Percentiles rank a stretch among this genome's conserved stretches.
Conservation (phyloP, 2,888 invertebrate genomes). For the Trachelus troglodyta region DNA sequence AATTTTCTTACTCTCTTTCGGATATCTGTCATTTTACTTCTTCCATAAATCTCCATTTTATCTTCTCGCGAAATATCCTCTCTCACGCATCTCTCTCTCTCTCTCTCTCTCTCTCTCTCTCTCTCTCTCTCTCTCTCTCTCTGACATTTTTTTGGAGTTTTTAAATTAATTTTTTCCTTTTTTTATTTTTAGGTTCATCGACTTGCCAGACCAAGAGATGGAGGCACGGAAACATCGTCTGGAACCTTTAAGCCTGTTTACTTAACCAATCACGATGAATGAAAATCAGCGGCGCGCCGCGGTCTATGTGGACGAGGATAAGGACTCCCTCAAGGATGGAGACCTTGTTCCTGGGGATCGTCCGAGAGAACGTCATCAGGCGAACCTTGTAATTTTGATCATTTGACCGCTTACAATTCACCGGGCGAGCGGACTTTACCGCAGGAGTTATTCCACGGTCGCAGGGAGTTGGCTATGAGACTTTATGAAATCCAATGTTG, state of each 20-base stretch:
- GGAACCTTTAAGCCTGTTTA: conserved; percentile 43
- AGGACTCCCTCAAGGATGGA: not conserved
- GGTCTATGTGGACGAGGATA: not conserved
- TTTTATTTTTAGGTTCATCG: not conserved
- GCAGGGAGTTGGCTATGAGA: conserved; percentile 34
- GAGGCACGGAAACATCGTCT: conserved; percentile 22
- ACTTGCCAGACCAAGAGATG: not conserved
- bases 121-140: not conserved
- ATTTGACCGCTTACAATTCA: conserved; percentile 63
- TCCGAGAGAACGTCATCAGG: conserved; percentile 60
- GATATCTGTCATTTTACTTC: not conserved
- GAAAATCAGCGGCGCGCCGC: conserved; percentile 29
- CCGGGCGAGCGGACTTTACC: conserved; percentile 49
- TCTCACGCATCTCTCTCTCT: not conserved
- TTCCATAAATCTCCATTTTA: not conserved
- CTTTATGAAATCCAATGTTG: not conserved
- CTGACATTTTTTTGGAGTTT: too few species aligned
- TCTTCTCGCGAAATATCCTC: not conserved
- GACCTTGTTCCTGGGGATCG: conserved; percentile 48
- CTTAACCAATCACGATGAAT: conserved; percentile 50
- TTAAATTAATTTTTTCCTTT: not conserved
- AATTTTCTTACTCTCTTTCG: not conserved
- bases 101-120: not conserved
- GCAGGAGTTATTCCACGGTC: conserved; percentile 57
- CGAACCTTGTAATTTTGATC: conserved; percentile 65